These are phyloP conservation scores for Periparus ater DNA, from an alignment of 2,797 vertebrate species.

Conservation along the genomic window DNA sequence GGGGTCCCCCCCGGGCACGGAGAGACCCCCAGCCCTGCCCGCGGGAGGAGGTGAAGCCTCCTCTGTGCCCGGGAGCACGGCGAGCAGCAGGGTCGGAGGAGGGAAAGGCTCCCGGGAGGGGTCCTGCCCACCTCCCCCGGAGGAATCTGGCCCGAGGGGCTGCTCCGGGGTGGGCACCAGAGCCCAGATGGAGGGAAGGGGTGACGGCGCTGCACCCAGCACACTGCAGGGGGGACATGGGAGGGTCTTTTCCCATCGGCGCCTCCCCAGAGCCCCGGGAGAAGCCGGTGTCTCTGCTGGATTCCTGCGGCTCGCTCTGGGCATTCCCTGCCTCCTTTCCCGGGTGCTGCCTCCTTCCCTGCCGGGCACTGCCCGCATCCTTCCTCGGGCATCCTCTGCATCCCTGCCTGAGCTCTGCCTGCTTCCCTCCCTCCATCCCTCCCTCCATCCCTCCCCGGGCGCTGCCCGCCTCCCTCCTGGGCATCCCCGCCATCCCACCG, in stretches of 20 bases:
- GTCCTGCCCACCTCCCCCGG: neutral
- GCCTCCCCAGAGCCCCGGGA: conserved; percentile 20
- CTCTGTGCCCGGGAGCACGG: neutral
- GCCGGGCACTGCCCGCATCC: neutral
- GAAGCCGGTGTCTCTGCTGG: neutral
- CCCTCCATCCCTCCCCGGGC: neutral
- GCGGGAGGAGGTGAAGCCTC: neutral
- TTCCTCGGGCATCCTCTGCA: neutral
- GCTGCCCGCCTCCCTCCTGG: neutral
- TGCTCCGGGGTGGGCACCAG: neutral
- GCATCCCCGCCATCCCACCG: neutral
- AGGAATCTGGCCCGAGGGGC: neutral
- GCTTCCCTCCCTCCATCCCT: neutral
- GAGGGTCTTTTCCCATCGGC: conserved; percentile 31
- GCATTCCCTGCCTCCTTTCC: neutral
- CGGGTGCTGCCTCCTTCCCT: neutral
- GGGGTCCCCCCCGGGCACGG: neutral
- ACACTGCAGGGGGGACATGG: conserved; percentile 31
- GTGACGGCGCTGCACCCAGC: neutral
- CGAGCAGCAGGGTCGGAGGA: neutral
- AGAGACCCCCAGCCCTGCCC: neutral
- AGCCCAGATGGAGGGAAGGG: neutral
- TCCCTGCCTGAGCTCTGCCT: neutral
- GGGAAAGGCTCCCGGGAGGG: neutral
- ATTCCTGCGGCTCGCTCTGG: neutral